phyloP scores from a whole-genome alignment of 2,888 invertebrate species.

The Arrhopalites spinosus region DNA sequence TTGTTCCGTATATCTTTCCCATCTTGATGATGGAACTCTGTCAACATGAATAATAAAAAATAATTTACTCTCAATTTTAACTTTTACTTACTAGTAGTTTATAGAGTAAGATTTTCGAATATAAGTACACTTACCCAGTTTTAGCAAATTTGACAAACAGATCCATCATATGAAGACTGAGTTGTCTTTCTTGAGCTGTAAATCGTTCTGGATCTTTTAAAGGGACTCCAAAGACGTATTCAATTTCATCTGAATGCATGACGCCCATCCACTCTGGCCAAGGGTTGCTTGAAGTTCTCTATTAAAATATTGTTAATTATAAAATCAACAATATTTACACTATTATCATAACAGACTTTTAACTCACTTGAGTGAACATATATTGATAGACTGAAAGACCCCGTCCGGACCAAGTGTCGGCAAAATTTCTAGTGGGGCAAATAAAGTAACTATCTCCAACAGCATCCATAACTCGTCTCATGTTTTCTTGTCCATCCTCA shows the following conservation, averaged over 20 bases:
- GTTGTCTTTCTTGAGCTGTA: conserved; percentile 30
- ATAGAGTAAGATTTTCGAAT: background rate
- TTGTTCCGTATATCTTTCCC: conserved; percentile 46
- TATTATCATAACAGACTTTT: too few relatives aligned
- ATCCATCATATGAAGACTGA: conserved; percentile 37
- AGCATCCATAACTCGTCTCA: conserved; percentile 36
- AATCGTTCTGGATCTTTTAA: background rate
- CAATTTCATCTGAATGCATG: conserved; percentile 48
- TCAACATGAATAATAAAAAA: background rate
- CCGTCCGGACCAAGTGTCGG: conserved; percentile 44
- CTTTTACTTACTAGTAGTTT: too few relatives aligned
- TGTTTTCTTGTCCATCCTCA: conserved; percentile 45
- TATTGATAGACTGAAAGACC: conserved; percentile 44
- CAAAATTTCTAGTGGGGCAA: conserved; percentile 44
- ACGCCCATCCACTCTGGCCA: conserved; percentile 50
- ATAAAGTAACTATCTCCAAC: conserved; percentile 42
- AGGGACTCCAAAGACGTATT: conserved; percentile 42
- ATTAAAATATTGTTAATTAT: background rate
- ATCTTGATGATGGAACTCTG: conserved; percentile 44
- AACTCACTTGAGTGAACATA: conserved; percentile 43
- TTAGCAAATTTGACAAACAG: conserved; percentile 43
- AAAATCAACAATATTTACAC: background rate
- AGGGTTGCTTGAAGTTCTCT: conserved; percentile 43
- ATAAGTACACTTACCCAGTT: conserved; percentile 37
- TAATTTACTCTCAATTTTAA: background rate